These are phyloP conservation scores for Pangasius mekongensis DNA, from an alignment of 2,797 vertebrate genomes.

Conservation along the genomic window DNA sequence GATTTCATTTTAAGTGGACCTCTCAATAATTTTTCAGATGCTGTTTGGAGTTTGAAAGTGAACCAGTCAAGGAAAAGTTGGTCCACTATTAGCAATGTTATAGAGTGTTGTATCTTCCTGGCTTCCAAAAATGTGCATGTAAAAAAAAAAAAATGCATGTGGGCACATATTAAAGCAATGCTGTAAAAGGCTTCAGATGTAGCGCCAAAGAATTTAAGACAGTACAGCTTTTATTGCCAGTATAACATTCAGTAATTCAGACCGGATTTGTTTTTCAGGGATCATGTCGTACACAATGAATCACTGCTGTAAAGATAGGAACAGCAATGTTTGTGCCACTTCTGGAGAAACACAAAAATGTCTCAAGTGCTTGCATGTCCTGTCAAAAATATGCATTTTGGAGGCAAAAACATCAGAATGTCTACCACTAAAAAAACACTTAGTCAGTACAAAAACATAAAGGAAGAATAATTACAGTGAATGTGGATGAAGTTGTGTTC, in stretches of 20 bases:
- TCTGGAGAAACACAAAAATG: slow-evolving; percentile 3
- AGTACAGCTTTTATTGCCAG: not conserved
- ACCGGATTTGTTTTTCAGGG: slow-evolving; percentile 16
- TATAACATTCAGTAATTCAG: slow-evolving; percentile 6
- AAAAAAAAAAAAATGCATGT: not conserved
- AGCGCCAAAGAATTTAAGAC: slow-evolving; percentile 7
- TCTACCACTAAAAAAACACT: not conserved
- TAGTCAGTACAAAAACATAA: not conserved
- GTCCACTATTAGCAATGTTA: not conserved
- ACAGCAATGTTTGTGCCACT: not conserved
- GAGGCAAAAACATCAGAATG: not conserved
- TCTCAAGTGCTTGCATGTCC: not conserved
- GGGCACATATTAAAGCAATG: not conserved
- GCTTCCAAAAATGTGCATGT: not conserved
- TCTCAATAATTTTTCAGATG: not conserved
- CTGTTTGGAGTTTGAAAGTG: not conserved
- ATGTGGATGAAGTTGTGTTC: not conserved
- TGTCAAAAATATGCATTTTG: not conserved
- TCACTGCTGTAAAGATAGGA: not conserved
- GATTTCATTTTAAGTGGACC: not conserved
- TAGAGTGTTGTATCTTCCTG: not conserved
- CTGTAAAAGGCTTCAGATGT: not conserved
- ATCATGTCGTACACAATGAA: not conserved
- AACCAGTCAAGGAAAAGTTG: not conserved
- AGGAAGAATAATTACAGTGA: not conserved